These are phyloP conservation scores for Nymphalis c-album DNA, from an alignment of 2,888 invertebrate genomes.

Conservation along the genomic window DNA sequence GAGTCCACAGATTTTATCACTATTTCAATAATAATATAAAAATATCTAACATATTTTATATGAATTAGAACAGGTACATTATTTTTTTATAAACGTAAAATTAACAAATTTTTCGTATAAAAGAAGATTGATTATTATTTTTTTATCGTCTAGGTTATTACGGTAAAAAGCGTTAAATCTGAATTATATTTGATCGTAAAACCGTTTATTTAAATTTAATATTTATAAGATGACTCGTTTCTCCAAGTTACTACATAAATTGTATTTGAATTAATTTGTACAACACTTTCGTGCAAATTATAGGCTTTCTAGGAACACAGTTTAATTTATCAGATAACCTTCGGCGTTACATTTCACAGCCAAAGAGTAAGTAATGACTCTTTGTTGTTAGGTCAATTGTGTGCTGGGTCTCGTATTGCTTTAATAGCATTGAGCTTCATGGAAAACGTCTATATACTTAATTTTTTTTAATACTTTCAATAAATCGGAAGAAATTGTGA, in stretches of 20 bases:
- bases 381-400: slow-evolving; percentile 67
- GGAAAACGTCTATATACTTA: slow-evolving; percentile 44
- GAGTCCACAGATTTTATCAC: not conserved
- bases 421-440: slow-evolving; percentile 58
- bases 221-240: not conserved
- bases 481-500: not conserved
- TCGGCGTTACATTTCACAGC: slow-evolving; percentile 50
- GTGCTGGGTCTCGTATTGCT: slow-evolving; percentile 57
- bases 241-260: not conserved
- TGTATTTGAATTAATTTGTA: too few relatives aligned
- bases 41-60: too few relatives aligned
- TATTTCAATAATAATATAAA: not conserved
- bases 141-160: too few relatives aligned
- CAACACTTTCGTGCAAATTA: not conserved
- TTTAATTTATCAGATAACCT: slow-evolving; percentile 38
- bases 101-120: too few relatives aligned
- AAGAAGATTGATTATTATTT: too few relatives aligned
- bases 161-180: too few relatives aligned
- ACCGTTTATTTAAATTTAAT: too few relatives aligned
- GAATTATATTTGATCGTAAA: too few relatives aligned
- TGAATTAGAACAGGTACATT: too few relatives aligned
- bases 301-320: slow-evolving; percentile 11
- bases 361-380: slow-evolving; percentile 59
- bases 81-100: too few relatives aligned
- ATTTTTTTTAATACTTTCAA: too few relatives aligned